Evolutionary conservation across 2,113 vertebrate genomes (phyloP), one percentile per base, ranked within the genome.

Genomic region (Oxygymnocypris stewartii): DNA sequence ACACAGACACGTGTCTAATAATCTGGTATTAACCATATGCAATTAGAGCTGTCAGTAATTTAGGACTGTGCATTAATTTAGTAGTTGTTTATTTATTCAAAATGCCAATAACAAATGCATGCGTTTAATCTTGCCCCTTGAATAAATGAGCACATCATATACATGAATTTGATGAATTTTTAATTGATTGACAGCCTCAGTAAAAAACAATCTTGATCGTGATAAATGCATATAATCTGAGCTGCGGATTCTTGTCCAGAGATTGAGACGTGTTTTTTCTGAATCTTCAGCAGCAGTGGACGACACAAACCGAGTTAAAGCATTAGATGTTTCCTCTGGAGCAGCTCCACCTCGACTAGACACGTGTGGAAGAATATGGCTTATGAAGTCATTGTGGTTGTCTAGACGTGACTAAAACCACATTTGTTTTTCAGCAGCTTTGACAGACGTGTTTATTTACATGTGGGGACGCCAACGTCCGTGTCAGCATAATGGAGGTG

Each of bases 371-470:
- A 35, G 37, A 79, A 77, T 61, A 73, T 57, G 63, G 75, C 49
- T 88, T 28, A 69, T 88, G 87, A 90, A 65, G 73, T 89, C 87
- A 91, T 74, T 18, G 65, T 4, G 82, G 77, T 77, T 31, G 90
- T 89, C 90, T 91, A 89, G 84, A 89, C 86, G 61, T 86, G 86
- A 86, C 84, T 87, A 47, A 65, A 82, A 86, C 80, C 63, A 25
- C 42, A 65, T 85, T 86, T 91, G 78, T 87, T 87, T n/a, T 86
- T 90, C 37, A 65, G 49, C 85, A 87, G 82, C 77, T 73, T 16
- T 49, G 89, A 79, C 85, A 81, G 80, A 82, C 65, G 75, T 84
- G 84, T 90, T 89, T 90, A 84, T 90, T 90, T 90, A 85, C 78
- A 47, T 87, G 67, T 44, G 86, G 51, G 42, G 40, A 81, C 84